Conservation (phyloP, 2,113 vertebrate species). For the Chaetops frenatus region DNA sequence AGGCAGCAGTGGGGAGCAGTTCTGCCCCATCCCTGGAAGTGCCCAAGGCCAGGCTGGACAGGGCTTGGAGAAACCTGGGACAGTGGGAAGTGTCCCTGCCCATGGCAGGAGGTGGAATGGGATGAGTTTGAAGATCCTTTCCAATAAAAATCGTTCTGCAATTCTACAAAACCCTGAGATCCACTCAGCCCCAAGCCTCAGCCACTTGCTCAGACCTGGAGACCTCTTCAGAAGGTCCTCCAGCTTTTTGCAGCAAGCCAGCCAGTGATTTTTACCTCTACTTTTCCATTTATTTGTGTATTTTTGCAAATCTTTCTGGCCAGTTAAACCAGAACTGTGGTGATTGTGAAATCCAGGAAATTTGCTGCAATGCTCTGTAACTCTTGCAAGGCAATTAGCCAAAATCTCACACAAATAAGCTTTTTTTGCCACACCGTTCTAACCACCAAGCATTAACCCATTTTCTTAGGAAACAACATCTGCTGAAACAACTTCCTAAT, state of each 20-base stretch:
- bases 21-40: background rate
- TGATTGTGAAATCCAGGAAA: slow-evolving; percentile 61
- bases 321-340: slow-evolving; percentile 33
- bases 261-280: background rate
- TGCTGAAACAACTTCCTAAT: slow-evolving; percentile 47
- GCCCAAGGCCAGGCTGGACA: accelerated
- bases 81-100: background rate
- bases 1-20: background rate
- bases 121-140: background rate
- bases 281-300: background rate
- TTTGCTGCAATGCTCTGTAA: slow-evolving; percentile 45
- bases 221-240: background rate
- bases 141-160: background rate
- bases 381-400: slow-evolving; percentile 35
- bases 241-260: background rate
- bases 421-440: slow-evolving; percentile 16
- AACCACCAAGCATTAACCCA: slow-evolving; percentile 44
- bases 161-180: accelerated
- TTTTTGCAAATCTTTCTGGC: slow-evolving; percentile 25
- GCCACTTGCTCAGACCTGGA: background rate
- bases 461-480: slow-evolving; percentile 45
- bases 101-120: background rate
- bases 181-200: background rate
- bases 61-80: background rate
- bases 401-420: slow-evolving; percentile 44